Conservation (phyloP, 2,113 vertebrate genomes). For the Garra rufa region DNA sequence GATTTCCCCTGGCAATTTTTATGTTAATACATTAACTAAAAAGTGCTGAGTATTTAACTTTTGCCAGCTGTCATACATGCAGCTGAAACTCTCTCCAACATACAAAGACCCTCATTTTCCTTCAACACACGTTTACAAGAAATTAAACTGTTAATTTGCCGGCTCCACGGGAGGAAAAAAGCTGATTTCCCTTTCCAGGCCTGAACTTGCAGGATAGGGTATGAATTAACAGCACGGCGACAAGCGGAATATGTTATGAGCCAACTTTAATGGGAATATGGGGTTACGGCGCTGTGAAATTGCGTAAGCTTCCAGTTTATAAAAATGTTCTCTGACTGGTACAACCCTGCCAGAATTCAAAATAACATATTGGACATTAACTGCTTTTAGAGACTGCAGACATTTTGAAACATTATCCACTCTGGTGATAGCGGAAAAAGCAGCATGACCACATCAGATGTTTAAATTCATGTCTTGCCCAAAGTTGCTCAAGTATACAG, state of each 20-base stretch:
- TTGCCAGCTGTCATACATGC: neutral
- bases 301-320: conserved; percentile 43
- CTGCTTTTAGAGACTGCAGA: neutral
- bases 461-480: conserved; percentile 16
- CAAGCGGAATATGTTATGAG: conserved; percentile 53
- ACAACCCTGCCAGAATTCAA: conserved; percentile 9
- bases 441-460: conserved; percentile 15
- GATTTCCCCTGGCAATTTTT: conserved; percentile 7
- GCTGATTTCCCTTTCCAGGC: conserved; percentile 47
- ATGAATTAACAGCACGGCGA: conserved; percentile 50
- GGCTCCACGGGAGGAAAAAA: conserved; percentile 23
- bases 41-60: conserved; percentile 38
- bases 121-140: conserved; percentile 25
- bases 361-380: conserved; percentile 36
- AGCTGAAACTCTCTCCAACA: neutral
- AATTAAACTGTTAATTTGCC: conserved; percentile 57
- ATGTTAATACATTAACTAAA: conserved; percentile 29
- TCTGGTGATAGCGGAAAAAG: neutral
- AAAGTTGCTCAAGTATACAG: neutral
- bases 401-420: conserved; percentile 18
- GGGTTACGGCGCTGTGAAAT: conserved; percentile 55
- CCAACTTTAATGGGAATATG: conserved; percentile 47
- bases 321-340: conserved; percentile 36
- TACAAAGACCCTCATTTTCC: conserved; percentile 15
- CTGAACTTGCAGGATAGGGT: conserved; percentile 46